Evolutionary conservation across 2,797 vertebrate genomes (phyloP).

Genomic region (Synaphobranchus kaupii): DNA sequence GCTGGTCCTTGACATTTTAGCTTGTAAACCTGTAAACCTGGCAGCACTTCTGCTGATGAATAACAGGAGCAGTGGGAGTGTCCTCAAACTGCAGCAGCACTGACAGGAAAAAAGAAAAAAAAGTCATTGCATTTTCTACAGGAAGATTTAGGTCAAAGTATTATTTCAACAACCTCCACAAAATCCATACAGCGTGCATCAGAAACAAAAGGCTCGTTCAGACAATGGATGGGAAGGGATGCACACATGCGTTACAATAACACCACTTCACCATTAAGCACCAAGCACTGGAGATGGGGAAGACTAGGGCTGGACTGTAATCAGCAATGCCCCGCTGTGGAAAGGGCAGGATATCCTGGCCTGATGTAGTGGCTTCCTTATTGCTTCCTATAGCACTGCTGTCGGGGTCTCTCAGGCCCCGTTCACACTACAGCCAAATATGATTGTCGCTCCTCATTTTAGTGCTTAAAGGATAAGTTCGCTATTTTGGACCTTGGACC

Average conservation of each 20-base stretch:
- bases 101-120: not conserved
- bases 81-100: not conserved
- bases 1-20: not conserved
- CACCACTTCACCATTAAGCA: not conserved
- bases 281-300: not conserved
- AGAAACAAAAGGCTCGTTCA: not conserved
- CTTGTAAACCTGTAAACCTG: not conserved
- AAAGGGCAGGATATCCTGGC: conserved; percentile 5
- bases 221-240: not conserved
- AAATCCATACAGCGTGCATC: not conserved
- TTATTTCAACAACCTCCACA: not conserved
- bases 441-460: too few species aligned
- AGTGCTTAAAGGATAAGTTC: too few species aligned
- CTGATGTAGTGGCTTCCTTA: conserved; percentile 30
- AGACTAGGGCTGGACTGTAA: not conserved
- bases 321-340: not conserved
- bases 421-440: too few species aligned
- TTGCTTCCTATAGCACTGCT: conserved; percentile 30
- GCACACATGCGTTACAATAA: not conserved
- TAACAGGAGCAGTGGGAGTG: not conserved
- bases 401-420: not conserved
- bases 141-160: conserved; percentile 20
- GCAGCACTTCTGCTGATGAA: not conserved
- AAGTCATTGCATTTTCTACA: not conserved
- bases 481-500: too few species aligned